Evolutionary conservation across 2,797 vertebrate genomes (phyloP), one percentile per base, ranked within the genome.

Genomic region (Hyperoplus immaculatus): DNA sequence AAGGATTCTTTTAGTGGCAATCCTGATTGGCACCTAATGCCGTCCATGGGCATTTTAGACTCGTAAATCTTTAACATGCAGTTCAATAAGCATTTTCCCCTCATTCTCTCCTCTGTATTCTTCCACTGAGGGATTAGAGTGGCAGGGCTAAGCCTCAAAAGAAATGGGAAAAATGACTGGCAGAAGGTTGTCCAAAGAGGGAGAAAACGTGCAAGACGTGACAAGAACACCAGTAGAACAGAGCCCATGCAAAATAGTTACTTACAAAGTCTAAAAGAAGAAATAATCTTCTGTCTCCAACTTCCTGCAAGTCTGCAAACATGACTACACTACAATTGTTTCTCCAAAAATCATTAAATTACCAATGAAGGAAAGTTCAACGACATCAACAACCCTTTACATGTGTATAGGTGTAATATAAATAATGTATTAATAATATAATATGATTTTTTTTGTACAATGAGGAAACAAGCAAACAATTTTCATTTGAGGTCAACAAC

Each of bases 1-100:
- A 87, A 87, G 81, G 76, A 55, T 80, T 88, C 68, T 84, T 92
- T 87, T 77, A 87, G 85, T 70, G 80, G 82, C 75, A 68, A 80
- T 76, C 72, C 77, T 87, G 85, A 89, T 77, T 87, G 84, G 79
- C 80, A 88, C 68, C 77, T 60, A 81, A 51, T 39, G 77, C 71
- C 61, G 83, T 83, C 82, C 77, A 77, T 66, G 75, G 81, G 69
- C 69, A 90, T 88, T 88, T 89, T 67, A 80, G 55, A 66, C 74
- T 47, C 14, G n/a, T 81, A 78, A 91, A 83, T 78, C 59, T 81
- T 81, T 82, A 87, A 83, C 83, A 69, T 70, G 82, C 61, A 80
- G 61, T 86, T 89, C 72, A 82, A 84, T 81, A 82, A 83, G 66
- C 63, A 71, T 75, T 75, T 75, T 53, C 78, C 58, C 77, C 61